Conservation (phyloP, 1,140 invertebrate genomes). For the Camponotus vicinus region DNA sequence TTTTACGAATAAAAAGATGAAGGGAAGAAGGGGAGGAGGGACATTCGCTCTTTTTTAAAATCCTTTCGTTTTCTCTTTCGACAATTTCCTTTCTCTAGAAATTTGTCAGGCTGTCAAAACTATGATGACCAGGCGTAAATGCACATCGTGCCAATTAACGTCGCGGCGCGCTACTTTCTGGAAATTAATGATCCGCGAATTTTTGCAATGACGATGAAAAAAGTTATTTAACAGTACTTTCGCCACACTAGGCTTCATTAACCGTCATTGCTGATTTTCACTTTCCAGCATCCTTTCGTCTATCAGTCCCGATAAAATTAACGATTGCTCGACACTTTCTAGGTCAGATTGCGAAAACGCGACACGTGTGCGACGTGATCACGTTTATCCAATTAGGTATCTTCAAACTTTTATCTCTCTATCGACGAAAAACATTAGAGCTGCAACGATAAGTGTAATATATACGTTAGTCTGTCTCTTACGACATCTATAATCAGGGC, state of each 20-base stretch:
- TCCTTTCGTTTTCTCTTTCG: conserved; percentile 1
- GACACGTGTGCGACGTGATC: conserved; percentile 4
- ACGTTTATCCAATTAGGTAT: conserved; percentile 37
- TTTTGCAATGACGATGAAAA: conserved; percentile 34
- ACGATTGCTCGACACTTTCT: conserved; percentile 17
- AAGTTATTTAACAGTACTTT: conserved; percentile 57
- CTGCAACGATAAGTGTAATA: conserved; percentile 36
- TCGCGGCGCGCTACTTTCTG: conserved; percentile 19
- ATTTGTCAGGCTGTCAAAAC: background rate
- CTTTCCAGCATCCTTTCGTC: background rate
- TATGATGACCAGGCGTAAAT: background rate
- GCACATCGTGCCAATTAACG: conserved; percentile 31
- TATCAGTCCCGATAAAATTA: background rate
- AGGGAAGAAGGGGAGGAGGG: background rate
- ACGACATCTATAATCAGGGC: conserved; percentile 31
- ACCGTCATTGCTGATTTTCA: conserved; percentile 8
- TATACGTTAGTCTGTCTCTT: conserved; percentile 19
- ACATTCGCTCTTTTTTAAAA: background rate
- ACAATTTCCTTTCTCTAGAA: conserved; percentile 36
- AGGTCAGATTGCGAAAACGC: conserved; percentile 39
- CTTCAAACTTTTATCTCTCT: conserved; percentile 26
- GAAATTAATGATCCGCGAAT: conserved; percentile 33
- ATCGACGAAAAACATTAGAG: background rate
- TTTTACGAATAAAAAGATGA: background rate
- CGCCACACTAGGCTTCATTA: conserved; percentile 47